Conservation (phyloP, 2,797 vertebrate genomes). For the Jordanella pulchra region DNA sequence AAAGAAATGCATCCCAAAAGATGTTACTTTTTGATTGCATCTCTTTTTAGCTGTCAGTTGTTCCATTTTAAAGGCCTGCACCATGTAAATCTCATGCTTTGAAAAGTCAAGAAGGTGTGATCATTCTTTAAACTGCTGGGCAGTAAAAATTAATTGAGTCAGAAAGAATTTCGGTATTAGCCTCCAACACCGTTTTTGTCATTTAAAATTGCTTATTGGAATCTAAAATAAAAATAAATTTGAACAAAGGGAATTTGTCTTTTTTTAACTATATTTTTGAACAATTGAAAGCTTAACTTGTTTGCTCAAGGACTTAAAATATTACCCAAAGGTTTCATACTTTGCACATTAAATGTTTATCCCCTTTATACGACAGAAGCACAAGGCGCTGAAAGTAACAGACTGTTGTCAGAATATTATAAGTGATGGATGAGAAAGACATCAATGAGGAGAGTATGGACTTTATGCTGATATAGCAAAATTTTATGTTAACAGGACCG, state of each 20-base stretch:
- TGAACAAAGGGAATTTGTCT: constrained; percentile 8
- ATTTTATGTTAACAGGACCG: background rate
- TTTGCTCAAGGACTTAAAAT: background rate
- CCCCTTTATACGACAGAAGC: background rate
- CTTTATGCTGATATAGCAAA: background rate
- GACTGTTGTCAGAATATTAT: background rate
- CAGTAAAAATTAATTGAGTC: constrained; percentile 43
- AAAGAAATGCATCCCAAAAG: constrained; percentile 3
- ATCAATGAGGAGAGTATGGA: background rate
- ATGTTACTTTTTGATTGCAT: background rate
- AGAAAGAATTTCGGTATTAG: constrained; percentile 10
- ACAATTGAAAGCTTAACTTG: too few relatives aligned
- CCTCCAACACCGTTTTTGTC: constrained; percentile 6
- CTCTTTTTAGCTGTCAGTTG: constrained; percentile 19
- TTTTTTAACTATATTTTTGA: background rate
- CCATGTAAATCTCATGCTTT: constrained; percentile 37
- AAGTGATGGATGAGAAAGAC: background rate
- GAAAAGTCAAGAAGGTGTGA: constrained; percentile 31
- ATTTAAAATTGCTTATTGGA: constrained; percentile 29
- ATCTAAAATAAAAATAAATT: constrained; percentile 21
- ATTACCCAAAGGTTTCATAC: background rate
- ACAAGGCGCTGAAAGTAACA: background rate
- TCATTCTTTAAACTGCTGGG: constrained; percentile 29
- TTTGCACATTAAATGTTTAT: background rate
- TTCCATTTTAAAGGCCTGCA: constrained; percentile 2